These are phyloP conservation scores for Callinectes sapidus DNA, from an alignment of 2,888 invertebrate genomes.

Conservation along the genomic window DNA sequence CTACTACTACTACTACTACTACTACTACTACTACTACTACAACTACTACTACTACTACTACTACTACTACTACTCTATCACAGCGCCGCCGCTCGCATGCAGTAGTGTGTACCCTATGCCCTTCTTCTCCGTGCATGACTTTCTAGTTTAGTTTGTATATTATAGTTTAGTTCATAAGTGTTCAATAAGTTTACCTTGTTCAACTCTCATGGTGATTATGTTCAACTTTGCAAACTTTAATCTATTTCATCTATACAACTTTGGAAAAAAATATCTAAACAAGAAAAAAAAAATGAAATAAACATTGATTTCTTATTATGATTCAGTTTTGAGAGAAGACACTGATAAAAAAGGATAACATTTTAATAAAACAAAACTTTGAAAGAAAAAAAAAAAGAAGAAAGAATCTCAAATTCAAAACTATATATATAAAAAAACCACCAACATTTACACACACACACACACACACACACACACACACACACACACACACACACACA, in stretches of 20 bases:
- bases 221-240: background rate
- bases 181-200: background rate
- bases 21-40: background rate
- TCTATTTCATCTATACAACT: background rate
- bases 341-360: background rate
- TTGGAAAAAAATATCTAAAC: background rate
- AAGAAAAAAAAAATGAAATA: background rate
- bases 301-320: background rate
- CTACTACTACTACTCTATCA: background rate
- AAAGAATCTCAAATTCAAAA: background rate
- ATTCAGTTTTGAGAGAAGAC: background rate
- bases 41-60: slow-evolving; percentile 6
- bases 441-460: background rate
- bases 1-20: background rate
- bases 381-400: background rate
- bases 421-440: background rate
- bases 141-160: slow-evolving; percentile 25
- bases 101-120: background rate
- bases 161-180: slow-evolving; percentile 20
- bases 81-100: background rate
- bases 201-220: background rate
- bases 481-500: background rate
- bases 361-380: background rate
- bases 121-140: background rate
- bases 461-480: background rate